Conservation (phyloP, 53 echinoderm and acorn worm genomes). For the Actinopyga echinites region DNA sequence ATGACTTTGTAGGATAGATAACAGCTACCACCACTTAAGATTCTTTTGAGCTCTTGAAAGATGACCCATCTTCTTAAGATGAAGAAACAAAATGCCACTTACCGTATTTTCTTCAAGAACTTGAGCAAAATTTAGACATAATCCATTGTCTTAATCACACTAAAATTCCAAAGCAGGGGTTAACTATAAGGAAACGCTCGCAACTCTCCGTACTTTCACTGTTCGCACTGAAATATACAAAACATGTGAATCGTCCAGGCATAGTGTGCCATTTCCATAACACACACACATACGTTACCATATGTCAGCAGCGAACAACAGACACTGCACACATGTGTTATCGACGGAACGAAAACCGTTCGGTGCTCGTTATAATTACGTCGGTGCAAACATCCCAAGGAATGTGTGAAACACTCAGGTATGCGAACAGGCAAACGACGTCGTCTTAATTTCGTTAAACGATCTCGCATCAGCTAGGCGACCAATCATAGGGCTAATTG, state of each 20-base stretch:
- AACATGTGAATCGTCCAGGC: too few relatives aligned
- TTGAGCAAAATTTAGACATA: neutral
- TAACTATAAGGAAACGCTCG: neutral
- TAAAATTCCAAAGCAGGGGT: slow-evolving; percentile 4
- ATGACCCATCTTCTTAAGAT: slow-evolving; percentile 1
- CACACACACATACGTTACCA: slow-evolving; percentile 2
- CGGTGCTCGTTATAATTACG: slow-evolving; percentile 30
- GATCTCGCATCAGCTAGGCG: slow-evolving; percentile 42
- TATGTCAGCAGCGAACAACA: slow-evolving; percentile 24
- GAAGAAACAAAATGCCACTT: neutral
- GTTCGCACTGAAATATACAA: neutral
- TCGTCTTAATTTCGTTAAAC: slow-evolving; percentile 42
- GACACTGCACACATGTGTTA: slow-evolving; percentile 24
- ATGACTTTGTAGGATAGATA: too few relatives aligned
- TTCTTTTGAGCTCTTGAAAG: too few relatives aligned
- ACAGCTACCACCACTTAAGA: too few relatives aligned
- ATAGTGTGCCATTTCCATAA: slow-evolving; percentile 1
- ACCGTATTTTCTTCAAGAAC: slow-evolving; percentile 2
- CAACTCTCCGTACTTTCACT: slow-evolving; percentile 1
- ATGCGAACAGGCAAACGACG: slow-evolving; percentile 27
- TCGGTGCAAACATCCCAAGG: slow-evolving; percentile 27
- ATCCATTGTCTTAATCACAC: slow-evolving; percentile 23
- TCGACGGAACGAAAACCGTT: slow-evolving; percentile 21
- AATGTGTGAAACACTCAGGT: slow-evolving; percentile 41
- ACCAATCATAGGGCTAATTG: slow-evolving; percentile 39